Evolutionary conservation across 1,140 invertebrate species (phyloP).

Genomic region (Drosophila aff.): DNA sequence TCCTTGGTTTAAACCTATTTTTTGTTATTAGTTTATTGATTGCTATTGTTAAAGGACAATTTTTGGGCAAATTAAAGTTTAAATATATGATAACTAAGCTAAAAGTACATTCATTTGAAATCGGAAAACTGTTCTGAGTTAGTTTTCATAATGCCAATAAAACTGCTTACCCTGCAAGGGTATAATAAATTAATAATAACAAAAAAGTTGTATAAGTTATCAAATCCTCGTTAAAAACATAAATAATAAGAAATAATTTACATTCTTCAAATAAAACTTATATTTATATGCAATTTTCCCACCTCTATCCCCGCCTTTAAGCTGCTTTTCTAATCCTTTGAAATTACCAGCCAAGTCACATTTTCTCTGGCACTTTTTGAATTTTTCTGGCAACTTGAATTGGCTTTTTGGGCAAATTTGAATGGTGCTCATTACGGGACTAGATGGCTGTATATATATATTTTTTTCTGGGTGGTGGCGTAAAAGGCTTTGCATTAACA

Average conservation of each 20-base stretch:
- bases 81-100: no score
- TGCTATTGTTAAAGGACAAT: no score
- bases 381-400: slow-evolving; percentile 36
- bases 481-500: slow-evolving; percentile 74
- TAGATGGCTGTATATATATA: slow-evolving; percentile 4
- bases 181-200: no score
- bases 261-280: not conserved
- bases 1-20: no score
- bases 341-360: slow-evolving; percentile 19
- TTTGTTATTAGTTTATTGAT: no score
- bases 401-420: slow-evolving; percentile 43
- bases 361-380: slow-evolving; percentile 20
- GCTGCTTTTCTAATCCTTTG: slow-evolving; percentile 2
- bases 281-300: not conserved
- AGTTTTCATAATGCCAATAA: no score
- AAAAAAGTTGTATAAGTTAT: no score
- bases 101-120: no score
- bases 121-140: no score
- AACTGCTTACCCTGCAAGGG: no score
- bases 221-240: not conserved
- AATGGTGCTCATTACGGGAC: slow-evolving; percentile 34
- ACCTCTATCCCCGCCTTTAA: not conserved
- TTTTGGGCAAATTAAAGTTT: no score
- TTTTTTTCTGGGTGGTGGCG: slow-evolving; percentile 32
- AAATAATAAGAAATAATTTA: not conserved